These are phyloP conservation scores for Eulemur rufifrons DNA, from an alignment of 2,113 vertebrate genomes.

Conservation along the genomic window DNA sequence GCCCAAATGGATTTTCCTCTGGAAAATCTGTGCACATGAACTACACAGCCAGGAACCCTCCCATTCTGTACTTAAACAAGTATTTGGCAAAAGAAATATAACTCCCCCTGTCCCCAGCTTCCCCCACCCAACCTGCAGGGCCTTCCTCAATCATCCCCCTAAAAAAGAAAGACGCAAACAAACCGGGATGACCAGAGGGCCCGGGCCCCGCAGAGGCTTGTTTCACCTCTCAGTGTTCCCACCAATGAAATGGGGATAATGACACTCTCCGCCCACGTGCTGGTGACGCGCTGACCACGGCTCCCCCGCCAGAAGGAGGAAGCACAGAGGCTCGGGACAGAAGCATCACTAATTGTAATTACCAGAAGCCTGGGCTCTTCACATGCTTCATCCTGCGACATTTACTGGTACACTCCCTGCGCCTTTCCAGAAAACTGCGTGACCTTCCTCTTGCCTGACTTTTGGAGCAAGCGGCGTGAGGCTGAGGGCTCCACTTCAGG, in stretches of 20 bases:
- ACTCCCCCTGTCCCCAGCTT: background rate
- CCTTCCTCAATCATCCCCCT: background rate
- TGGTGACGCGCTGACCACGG: background rate
- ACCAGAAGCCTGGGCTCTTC: background rate
- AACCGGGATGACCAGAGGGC: background rate
- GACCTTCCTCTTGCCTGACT: background rate
- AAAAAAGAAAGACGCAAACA: background rate
- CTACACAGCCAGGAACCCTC: background rate
- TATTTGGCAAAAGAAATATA: background rate
- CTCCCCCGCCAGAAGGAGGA: background rate
- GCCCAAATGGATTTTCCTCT: background rate
- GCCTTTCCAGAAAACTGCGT: background rate
- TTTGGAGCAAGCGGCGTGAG: background rate
- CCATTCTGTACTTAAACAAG: background rate
- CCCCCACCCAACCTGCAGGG: background rate
- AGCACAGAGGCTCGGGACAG: background rate
- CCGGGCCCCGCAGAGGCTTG: accelerated
- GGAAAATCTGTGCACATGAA: background rate
- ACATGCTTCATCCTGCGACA: background rate
- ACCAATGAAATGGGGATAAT: slow-evolving; percentile 60
- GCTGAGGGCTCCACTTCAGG: background rate
- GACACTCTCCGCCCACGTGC: background rate
- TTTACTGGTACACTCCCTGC: too few species aligned
- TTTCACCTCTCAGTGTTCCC: slow-evolving; percentile 53
- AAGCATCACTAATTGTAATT: slow-evolving; percentile 38